Percentiles rank a stretch among this genome's conserved stretches.
Conservation (phyloP, 2,888 invertebrate species). For the Sinodicranocentrus sp. region DNA sequence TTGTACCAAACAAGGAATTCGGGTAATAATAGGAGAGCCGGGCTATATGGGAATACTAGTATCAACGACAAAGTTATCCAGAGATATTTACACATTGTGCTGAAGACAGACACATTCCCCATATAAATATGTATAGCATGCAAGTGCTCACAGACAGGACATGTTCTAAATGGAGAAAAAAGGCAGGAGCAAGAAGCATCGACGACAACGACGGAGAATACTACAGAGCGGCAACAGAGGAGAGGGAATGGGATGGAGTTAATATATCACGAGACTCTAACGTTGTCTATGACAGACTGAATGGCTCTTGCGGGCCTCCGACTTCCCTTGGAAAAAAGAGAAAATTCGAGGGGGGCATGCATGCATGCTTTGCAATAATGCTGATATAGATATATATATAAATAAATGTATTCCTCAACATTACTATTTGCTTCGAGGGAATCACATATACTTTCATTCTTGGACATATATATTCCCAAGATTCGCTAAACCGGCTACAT, state of each 20-base stretch:
- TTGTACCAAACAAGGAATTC: conserved; percentile 55
- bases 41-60: no score
- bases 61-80: not conserved
- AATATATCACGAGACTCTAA: conserved; percentile 78
- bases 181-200: conserved; percentile 53
- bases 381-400: not conserved
- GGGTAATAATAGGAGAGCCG: conserved; percentile 42
- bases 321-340: conserved; percentile 65
- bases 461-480: not conserved
- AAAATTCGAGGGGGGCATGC: conserved; percentile 71
- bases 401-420: not conserved
- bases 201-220: conserved; percentile 50
- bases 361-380: conserved; percentile 39
- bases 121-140: no score
- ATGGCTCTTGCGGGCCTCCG: conserved; percentile 77
- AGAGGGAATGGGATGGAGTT: conserved; percentile 77
- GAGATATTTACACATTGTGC: no score
- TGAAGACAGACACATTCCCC: no score
- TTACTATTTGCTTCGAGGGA: not conserved
- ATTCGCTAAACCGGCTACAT: conserved; percentile 1
- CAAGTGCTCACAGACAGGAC: conserved; percentile 1
- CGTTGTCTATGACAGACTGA: conserved; percentile 78
- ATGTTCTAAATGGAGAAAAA: conserved; percentile 50
- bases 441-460: not conserved
- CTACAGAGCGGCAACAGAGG: conserved; percentile 40